A percentile compares a stretch with the other conserved stretches of the same genome.
Conservation (phyloP, 2,113 vertebrate genomes). For the Cephalopterus ornatus region DNA sequence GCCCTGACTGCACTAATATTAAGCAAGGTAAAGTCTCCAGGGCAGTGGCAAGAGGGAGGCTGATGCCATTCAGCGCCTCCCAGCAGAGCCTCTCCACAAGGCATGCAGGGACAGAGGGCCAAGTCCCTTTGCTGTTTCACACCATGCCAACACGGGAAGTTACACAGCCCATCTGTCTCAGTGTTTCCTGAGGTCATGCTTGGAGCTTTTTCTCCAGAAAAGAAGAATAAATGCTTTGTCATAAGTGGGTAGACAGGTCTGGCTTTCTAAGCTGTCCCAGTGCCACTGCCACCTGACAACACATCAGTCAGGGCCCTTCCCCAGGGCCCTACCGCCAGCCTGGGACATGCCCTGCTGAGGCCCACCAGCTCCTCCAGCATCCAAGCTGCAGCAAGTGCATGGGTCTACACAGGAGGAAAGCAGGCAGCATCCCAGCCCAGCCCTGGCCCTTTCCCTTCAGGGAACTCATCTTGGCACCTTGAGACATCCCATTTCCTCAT, state of each 20-base stretch:
- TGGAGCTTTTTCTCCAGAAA: background rate
- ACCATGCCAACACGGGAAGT: fast-evolving
- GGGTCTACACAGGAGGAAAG: fast-evolving
- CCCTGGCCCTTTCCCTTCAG: fast-evolving
- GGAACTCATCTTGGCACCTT: no score
- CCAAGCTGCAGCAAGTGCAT: background rate
- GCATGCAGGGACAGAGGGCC: fast-evolving
- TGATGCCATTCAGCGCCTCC: background rate
- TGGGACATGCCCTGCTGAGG: fast-evolving
- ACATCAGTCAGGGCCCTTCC: no score
- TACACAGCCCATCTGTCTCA: background rate
- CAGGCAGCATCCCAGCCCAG: background rate
- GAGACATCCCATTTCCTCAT: fast-evolving
- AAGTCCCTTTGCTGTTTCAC: fast-evolving
- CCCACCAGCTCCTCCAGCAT: background rate
- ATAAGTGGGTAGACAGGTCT: background rate
- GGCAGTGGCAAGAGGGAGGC: background rate
- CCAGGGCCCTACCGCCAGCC: fast-evolving
- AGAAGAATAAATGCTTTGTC: background rate
- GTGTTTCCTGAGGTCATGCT: background rate
- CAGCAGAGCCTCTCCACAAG: background rate
- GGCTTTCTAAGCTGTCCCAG: background rate
- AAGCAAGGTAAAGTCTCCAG: background rate
- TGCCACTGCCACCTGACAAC: fast-evolving
- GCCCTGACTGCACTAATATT: fast-evolving